These are phyloP conservation scores for Catagonus wagneri DNA, from an alignment of 2,113 vertebrate species.

Conservation along the genomic window DNA sequence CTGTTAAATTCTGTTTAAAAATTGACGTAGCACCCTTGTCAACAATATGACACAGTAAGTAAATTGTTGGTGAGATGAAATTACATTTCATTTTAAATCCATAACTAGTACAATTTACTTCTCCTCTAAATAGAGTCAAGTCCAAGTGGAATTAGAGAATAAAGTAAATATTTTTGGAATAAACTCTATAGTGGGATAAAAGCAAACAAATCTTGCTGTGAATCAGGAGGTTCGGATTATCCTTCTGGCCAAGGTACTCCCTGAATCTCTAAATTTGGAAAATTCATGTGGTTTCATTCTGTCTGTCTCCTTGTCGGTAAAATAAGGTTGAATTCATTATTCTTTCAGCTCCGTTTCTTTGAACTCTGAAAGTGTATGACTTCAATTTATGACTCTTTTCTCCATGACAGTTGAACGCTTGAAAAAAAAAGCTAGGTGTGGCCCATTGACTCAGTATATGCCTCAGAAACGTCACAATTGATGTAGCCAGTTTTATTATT, in stretches of 20 bases:
- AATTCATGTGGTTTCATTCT: background rate
- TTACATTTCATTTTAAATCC: conserved; percentile 8
- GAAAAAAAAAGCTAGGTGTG: background rate
- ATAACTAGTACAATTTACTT: background rate
- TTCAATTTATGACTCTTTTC: background rate
- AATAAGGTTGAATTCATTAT: conserved; percentile 22
- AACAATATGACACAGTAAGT: background rate
- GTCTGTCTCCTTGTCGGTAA: background rate
- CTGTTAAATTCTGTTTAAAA: conserved; percentile 39
- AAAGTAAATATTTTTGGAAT: conserved; percentile 28
- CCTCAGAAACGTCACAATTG: background rate
- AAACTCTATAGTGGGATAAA: background rate
- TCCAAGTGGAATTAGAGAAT: background rate
- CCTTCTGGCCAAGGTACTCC: background rate
- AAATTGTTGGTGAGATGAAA: background rate
- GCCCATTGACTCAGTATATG: background rate
- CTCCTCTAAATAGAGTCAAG: background rate
- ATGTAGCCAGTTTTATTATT: background rate
- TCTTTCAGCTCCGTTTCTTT: background rate
- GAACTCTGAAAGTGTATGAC: background rate
- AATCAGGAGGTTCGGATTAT: conserved; percentile 17
- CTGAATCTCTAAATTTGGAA: background rate
- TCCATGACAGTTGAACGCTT: background rate
- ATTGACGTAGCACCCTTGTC: background rate
- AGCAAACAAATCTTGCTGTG: background rate